Percentiles rank a stretch among this genome's conserved stretches.
Conservation (phyloP, 2,797 vertebrate genomes). For the Gambelia wislizenii region DNA sequence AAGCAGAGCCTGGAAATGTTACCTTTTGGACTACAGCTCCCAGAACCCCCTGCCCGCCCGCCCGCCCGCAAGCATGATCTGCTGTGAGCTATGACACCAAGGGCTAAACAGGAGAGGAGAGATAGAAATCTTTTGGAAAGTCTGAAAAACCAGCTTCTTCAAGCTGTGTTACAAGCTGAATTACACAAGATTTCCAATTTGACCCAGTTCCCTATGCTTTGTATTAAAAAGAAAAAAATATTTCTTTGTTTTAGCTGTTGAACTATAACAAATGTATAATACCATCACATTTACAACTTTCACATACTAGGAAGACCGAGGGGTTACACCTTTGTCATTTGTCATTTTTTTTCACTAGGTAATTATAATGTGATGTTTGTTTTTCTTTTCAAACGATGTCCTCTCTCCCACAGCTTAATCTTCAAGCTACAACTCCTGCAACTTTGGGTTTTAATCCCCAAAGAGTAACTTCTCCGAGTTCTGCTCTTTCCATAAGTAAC, state of each 20-base stretch:
- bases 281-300: neutral
- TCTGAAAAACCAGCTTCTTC: neutral
- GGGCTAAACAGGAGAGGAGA: neutral
- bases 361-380: neutral
- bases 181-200: neutral
- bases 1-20: too few species aligned
- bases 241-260: neutral
- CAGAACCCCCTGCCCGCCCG: too few species aligned
- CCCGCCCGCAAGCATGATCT: too few species aligned
- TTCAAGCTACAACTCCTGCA: too few species aligned
- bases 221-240: neutral
- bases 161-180: neutral
- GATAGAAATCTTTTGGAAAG: neutral
- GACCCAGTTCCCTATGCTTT: neutral
- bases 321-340: neutral
- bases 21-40: too few species aligned
- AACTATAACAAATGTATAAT: neutral
- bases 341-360: neutral
- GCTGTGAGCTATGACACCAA: neutral
- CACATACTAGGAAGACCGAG: neutral
- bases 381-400: neutral
- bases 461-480: too few species aligned
- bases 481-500: neutral
- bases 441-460: too few species aligned
- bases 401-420: neutral